Base-by-base conservation (phyloP, 2,797 vertebrate species). In the Coregonus suidteri region DNA sequence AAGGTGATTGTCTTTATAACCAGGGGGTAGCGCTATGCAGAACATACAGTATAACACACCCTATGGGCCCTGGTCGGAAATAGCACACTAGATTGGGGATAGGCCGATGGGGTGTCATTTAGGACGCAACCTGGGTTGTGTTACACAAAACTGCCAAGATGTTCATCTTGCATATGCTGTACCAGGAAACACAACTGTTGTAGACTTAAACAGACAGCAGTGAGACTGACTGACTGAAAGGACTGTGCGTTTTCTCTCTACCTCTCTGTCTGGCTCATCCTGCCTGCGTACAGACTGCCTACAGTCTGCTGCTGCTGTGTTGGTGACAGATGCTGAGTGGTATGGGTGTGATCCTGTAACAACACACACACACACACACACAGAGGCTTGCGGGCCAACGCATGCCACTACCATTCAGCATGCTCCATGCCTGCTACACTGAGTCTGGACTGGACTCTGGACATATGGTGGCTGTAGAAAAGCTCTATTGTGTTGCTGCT, bases 1-100 rank as follows among this genome's bases (percentile, higher is more conserved):
- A 93, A 88, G 91, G 94, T 95, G 78, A 90, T 77, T 16, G 34
- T 66, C 64, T 76, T 53, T 41, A 77, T 47, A 35, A 65, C 64
- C 53, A 30, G 25, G 1, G 5, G n/a, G 53, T 9, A 20, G 2
- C 15, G 56, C 56, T 20, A 7, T 62, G 56, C 56, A 59, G 56
- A 20, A 59, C 56, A 47, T 47, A 3, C 41, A 47, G 41, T 47
- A 47, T 47, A 47, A 62, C 4, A 2, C n/a, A 20, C 6, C n/a
- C n/a, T 9, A 20, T 6, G 56, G 4, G n/a, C 1, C n/a, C 56
- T 59, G 18, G n/a, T 59, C 2, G 9, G 7, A 18, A 6, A 1
- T n/a, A 59, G 15, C 5, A 18, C 54, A 59, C 18, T n/a, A 59
- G 6, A 59, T 59, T 6, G 15, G 18, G 9, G 6, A 41, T 41